These are phyloP conservation scores for Tyrophagus putrescentiae DNA, from an alignment of 1,140 invertebrate species.

Conservation along the genomic window DNA sequence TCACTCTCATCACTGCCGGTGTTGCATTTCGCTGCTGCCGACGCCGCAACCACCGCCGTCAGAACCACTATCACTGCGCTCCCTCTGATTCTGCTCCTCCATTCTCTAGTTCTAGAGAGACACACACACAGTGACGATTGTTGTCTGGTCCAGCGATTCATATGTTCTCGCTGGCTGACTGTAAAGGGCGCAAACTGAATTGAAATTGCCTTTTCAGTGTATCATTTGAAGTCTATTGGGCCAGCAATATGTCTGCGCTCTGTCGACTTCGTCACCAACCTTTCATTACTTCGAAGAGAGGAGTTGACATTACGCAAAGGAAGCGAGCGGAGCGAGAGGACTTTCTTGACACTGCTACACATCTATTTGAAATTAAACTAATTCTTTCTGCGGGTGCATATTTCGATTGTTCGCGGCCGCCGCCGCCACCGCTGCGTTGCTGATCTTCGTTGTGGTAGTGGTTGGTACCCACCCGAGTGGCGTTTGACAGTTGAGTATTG, in stretches of 20 bases:
- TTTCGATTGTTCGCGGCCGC: background rate
- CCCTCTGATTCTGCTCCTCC: too few species aligned
- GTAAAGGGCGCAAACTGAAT: too few species aligned
- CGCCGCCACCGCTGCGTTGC: background rate
- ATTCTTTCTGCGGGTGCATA: background rate
- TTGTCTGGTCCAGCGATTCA: too few species aligned
- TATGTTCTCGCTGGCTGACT: background rate
- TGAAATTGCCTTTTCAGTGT: too few species aligned
- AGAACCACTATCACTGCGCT: too few species aligned
- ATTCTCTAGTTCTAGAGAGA: too few species aligned
- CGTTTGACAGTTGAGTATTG: conserved; percentile 4
- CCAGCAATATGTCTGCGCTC: background rate
- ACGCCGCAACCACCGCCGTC: too few species aligned
- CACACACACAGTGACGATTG: too few species aligned
- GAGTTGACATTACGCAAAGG: background rate
- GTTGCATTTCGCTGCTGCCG: conserved; percentile 1
- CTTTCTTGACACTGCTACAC: background rate
- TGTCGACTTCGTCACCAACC: conserved; percentile 1
- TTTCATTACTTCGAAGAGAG: background rate
- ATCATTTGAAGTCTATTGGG: too few species aligned
- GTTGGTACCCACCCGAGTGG: background rate
- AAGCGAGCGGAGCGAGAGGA: too few species aligned
- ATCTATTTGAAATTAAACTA: conserved; percentile 13
- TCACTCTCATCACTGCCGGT: background rate
- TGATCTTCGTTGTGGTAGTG: too few species aligned